A percentile compares a stretch with the other conserved stretches of the same genome.
Conservation (phyloP, 2,888 invertebrate species). For the Pteria penguin region DNA sequence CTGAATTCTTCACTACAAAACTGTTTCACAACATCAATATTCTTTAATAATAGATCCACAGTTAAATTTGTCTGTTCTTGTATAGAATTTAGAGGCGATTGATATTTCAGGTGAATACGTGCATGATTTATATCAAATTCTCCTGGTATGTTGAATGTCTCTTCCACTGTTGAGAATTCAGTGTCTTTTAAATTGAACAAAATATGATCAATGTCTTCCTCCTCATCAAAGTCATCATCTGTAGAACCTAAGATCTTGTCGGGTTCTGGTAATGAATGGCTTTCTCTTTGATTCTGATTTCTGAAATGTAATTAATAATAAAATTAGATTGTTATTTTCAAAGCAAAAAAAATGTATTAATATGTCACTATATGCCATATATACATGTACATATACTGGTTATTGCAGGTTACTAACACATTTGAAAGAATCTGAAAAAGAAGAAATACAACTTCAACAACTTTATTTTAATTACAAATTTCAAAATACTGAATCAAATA, state of each 20-base stretch:
- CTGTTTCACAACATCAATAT: not conserved
- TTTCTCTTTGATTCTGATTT: too few relatives aligned
- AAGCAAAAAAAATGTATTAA: too few relatives aligned
- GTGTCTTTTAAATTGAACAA: not conserved
- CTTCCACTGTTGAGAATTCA: not conserved
- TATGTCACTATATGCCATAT: too few relatives aligned
- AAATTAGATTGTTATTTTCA: too few relatives aligned
- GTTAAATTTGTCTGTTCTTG: not conserved
- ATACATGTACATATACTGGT: not conserved
- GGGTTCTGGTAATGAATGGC: too few relatives aligned
- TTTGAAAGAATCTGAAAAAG: not conserved
- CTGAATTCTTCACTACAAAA: not conserved
- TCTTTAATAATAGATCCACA: not conserved
- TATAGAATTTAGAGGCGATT: not conserved
- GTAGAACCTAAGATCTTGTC: too few relatives aligned
- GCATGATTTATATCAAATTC: not conserved
- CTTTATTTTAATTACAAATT: not conserved
- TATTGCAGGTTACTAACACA: not conserved
- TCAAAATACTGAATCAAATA: constrained; percentile 3
- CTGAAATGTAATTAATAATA: too few relatives aligned
- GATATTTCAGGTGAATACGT: not conserved
- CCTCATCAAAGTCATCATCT: not conserved
- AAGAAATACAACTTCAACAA: too few relatives aligned
- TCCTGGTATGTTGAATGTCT: not conserved
- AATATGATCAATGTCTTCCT: not conserved